Base-by-base conservation (phyloP, 2,888 invertebrate genomes). In the Pseudanteris insignis region DNA sequence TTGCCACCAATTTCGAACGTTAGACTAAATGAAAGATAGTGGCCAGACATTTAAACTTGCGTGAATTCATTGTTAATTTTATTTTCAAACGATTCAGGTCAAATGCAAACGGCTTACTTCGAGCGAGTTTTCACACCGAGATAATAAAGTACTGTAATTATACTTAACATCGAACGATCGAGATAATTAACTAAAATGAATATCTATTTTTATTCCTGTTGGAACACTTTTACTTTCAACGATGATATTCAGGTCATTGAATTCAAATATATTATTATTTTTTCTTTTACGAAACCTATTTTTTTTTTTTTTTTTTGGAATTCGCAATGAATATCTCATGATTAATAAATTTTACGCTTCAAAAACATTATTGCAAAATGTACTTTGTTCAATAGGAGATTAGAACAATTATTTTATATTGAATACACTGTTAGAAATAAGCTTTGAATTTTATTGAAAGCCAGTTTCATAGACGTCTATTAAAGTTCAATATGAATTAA, bases 1-100 rank as follows among this genome's bases (percentile, higher is more conserved):
- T 66, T 65, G 58, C 55, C 25, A 47, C 41, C 58, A 18, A 30
- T 54, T 57, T 21, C 32, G 33, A 43, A 38, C 32, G 58, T 40
- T 33, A 30, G 18, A 34, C 44, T 7, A 46, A 51, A 58, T 50
- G 50, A 47, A n/a, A n/a, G 51, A 33, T 40, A 43, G 30, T 36
- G 30, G 12, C 3, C 25, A 36, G 8, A 33, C 46, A 12, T 36
- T 46, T 33, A 26, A 26, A 44, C 37, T 37, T 24, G 15, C 40
- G 33, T 33, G 34, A n/a, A n/a, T n/a, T n/a, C n/a, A n/a, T n/a
- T n/a, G n/a, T n/a, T n/a, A n/a, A n/a, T n/a, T n/a, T n/a, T n/a
- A n/a, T n/a, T n/a, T n/a, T n/a, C n/a, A 46, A 54, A 40, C 9
- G 5, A 43, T 29, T 21, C 12, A 6, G 30, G 25, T 15, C 33